Percentiles rank a stretch among this genome's conserved stretches.
Evolutionary conservation across 2,888 invertebrate genomes (phyloP).

Genomic region (Cabera pusaria): DNA sequence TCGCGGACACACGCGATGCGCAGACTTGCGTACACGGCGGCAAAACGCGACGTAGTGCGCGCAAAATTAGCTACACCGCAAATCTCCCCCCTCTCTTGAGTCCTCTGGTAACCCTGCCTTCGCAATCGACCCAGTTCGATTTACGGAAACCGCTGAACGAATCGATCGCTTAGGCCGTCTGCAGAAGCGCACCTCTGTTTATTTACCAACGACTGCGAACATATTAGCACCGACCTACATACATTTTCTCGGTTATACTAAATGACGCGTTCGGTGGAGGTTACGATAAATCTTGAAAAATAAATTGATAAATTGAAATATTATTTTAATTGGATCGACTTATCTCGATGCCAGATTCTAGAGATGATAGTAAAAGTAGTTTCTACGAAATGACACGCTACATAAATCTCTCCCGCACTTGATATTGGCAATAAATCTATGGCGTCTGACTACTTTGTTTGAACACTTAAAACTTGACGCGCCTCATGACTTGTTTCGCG

Average conservation of each 20-base stretch:
- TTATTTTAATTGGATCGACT: slow-evolving; percentile 17
- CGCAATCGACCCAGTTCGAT: slow-evolving; percentile 72
- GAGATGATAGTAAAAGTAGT: slow-evolving; percentile 4
- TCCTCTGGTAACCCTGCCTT: slow-evolving; percentile 64
- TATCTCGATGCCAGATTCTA: slow-evolving; percentile 21
- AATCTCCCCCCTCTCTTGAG: slow-evolving; percentile 57
- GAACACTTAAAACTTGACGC: too few relatives aligned
- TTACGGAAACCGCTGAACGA: slow-evolving; percentile 62
- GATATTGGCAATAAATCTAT: too few relatives aligned
- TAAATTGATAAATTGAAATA: slow-evolving; percentile 19
- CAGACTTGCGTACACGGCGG: slow-evolving; percentile 63
- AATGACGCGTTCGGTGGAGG: slow-evolving; percentile 18
- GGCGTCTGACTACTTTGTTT: too few relatives aligned
- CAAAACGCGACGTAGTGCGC: slow-evolving; percentile 73
- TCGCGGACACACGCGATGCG: slow-evolving; percentile 48
- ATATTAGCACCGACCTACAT: slow-evolving; percentile 42
- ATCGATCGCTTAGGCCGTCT: slow-evolving; percentile 44
- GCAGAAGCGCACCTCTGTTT: slow-evolving; percentile 39
- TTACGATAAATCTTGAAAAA: slow-evolving; percentile 27
- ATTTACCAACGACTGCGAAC: slow-evolving; percentile 39
- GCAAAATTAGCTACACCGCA: slow-evolving; percentile 69
- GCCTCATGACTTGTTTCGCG: too few relatives aligned
- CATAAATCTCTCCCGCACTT: too few relatives aligned
- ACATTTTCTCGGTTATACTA: slow-evolving; percentile 27
- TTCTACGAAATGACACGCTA: too few relatives aligned